Evolutionary conservation across 2,113 vertebrate species (phyloP).

Genomic region (Grammomys dolichurus): DNA sequence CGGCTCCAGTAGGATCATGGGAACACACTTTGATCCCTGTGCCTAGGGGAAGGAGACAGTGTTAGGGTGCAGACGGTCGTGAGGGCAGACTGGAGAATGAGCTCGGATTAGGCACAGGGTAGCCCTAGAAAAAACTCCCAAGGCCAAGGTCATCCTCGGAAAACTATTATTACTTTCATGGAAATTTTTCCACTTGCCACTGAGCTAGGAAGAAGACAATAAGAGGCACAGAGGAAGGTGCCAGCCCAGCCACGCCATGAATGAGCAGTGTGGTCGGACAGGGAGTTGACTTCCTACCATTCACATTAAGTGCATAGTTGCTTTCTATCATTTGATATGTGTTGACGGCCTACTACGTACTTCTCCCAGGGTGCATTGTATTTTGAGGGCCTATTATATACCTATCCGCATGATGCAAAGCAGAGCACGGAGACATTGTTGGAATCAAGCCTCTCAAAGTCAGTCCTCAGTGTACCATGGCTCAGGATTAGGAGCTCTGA

Average conservation of each 20-base stretch:
- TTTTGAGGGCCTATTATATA: not conserved
- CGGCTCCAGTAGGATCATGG: not conserved
- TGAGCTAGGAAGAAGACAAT: not conserved
- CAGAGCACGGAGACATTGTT: not conserved
- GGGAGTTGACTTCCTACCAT: not conserved
- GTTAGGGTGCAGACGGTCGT: not conserved
- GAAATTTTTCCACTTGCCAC: constrained; percentile 37
- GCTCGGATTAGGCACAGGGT: constrained; percentile 20
- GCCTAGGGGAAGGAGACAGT: not conserved
- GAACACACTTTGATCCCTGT: not conserved
- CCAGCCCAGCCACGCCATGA: not conserved
- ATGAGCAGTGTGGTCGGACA: not conserved
- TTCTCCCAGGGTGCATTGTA: not conserved
- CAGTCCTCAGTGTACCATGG: not conserved
- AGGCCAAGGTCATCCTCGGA: constrained; percentile 41
- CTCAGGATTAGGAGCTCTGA: not conserved
- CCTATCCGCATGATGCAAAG: not conserved
- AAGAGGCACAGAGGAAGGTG: constrained; percentile 17
- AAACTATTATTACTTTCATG: not conserved
- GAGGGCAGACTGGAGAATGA: not conserved
- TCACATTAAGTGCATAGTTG: not conserved
- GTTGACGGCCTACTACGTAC: not conserved
- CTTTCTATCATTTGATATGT: not conserved
- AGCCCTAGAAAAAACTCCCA: constrained; percentile 16
- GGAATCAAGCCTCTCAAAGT: not conserved